Evolutionary conservation across 2,888 invertebrate genomes (phyloP), one percentile per base, ranked within the genome.

Genomic region (Eristalinus aeneus): DNA sequence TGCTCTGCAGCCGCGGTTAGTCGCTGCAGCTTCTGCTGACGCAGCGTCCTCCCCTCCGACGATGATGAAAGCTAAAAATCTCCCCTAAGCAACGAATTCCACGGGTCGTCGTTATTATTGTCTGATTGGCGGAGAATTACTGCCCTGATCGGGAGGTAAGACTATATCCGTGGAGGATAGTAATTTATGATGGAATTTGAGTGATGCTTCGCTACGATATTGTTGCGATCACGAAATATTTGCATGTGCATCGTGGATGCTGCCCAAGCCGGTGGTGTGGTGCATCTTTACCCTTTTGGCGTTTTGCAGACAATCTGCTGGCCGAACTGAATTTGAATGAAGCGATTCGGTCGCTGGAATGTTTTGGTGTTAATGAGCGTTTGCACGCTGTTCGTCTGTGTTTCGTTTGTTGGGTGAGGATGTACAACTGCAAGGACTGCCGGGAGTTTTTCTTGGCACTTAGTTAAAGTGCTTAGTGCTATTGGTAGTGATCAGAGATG

Each of bases 11-110:
- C 65, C 46, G 54, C 39, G n/a, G n/a, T n/a, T n/a, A n/a, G n/a
- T n/a, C n/a, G n/a, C n/a, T 68, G 56, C 32, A 27, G 54, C 54
- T 27, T 27, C 46, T 56, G 64, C 32, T 63, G 56, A 22, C 34
- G 68, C n/a, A 58, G 67, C 12, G 16, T 46, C 46, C 46, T 27
- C 27, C 46, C 46, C 46, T 46, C 46, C 60, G 78, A 22, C 65
- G 84, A 76, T 73, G 81, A 85, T 77, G 85, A 60, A 81, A 86
- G 64, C 72, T 73, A 77, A 82, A 81, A 82, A 78, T 78, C 73
- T 78, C 82, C 86, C 86, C 74, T 74, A 82, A 86, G 86, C 86
- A 61, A 86, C 53, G 77, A 77, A 86, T 86, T 86, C 86, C 71
- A 82, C 82, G 36, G 39, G 84, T 67, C 39, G 71, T 77, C 86